phyloP scores from a whole-genome alignment of 2,888 invertebrate species.

The Syrphus vitripennis region DNA sequence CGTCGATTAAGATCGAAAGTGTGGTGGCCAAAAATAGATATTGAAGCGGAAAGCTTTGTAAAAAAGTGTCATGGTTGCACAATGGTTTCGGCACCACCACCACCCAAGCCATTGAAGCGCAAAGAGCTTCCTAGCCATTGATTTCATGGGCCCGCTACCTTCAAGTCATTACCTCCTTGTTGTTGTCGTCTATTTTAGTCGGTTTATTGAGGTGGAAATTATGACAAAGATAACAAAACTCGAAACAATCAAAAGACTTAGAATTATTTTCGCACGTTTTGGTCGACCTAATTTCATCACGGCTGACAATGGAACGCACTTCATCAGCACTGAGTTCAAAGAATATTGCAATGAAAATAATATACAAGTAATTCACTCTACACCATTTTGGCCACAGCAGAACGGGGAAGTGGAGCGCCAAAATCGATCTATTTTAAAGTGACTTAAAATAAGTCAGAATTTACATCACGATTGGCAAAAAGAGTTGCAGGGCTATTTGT shows the following conservation, averaged over 20 bases:
- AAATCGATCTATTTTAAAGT: conserved; percentile 30
- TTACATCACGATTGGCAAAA: neutral
- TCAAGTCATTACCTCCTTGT: conserved; percentile 43
- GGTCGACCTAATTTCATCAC: conserved; percentile 32
- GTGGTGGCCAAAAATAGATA: no score
- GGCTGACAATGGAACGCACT: conserved; percentile 46
- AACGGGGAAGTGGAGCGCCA: conserved; percentile 35
- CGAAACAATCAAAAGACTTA: conserved; percentile 20
- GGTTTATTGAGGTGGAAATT: conserved; percentile 36
- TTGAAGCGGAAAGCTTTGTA: conserved; percentile 51
- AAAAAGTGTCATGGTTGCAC: conserved; percentile 32
- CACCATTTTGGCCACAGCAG: conserved; percentile 35
- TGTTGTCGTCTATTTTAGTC: conserved; percentile 30
- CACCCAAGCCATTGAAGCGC: conserved; percentile 73
- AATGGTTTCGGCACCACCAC: conserved; percentile 26
- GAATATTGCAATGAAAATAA: neutral
- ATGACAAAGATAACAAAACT: conserved; percentile 29
- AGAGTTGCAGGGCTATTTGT: neutral
- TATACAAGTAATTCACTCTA: conserved; percentile 22
- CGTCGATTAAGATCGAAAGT: no score
- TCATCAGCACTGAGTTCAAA: conserved; percentile 13
- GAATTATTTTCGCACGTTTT: conserved; percentile 30
- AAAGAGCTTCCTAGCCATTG: conserved; percentile 59
- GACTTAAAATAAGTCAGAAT: neutral
- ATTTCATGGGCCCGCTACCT: conserved; percentile 73